Evolutionary conservation across 2,888 invertebrate genomes (phyloP).

Genomic region (Trimorus sp.): DNA sequence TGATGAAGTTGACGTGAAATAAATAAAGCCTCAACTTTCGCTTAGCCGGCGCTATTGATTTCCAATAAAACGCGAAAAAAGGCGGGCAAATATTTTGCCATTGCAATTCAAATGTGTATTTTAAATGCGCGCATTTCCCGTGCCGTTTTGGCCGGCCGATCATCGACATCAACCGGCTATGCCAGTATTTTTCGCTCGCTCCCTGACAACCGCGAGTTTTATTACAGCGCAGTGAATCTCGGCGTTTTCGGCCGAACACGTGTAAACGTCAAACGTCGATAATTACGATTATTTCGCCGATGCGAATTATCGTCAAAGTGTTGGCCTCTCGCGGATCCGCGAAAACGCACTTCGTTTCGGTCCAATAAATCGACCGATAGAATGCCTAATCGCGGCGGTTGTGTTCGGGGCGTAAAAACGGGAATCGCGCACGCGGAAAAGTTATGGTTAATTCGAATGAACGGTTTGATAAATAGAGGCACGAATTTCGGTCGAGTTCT

Average conservation of each 20-base stretch:
- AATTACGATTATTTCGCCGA: slow-evolving; percentile 46
- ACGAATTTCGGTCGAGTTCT: too few species aligned
- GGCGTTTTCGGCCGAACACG: slow-evolving; percentile 19
- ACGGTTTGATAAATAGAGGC: too few species aligned
- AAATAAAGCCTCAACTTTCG: slow-evolving; percentile 51
- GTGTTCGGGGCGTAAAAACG: not conserved
- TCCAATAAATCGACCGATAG: too few species aligned
- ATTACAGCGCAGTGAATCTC: slow-evolving; percentile 47
- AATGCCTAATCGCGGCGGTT: slow-evolving; percentile 9
- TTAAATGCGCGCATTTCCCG: slow-evolving; percentile 64
- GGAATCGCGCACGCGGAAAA: too few species aligned
- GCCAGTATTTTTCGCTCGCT: slow-evolving; percentile 57
- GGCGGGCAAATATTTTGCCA: slow-evolving; percentile 61
- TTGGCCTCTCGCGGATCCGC: too few species aligned
- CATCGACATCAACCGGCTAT: slow-evolving; percentile 57
- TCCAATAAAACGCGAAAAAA: slow-evolving; percentile 58
- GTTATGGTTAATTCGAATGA: too few species aligned
- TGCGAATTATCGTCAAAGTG: slow-evolving; percentile 35
- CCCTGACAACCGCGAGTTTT: slow-evolving; percentile 53
- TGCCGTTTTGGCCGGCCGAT: slow-evolving; percentile 56
- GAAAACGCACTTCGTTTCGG: too few species aligned
- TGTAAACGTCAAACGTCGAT: slow-evolving; percentile 44
- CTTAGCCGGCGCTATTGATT: slow-evolving; percentile 59
- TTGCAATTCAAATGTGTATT: slow-evolving; percentile 65
- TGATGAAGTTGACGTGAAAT: slow-evolving; percentile 45